A percentile compares a stretch with the other conserved stretches of the same genome.
Conservation (phyloP, 2,797 vertebrate genomes). For the Rhinella marina region DNA sequence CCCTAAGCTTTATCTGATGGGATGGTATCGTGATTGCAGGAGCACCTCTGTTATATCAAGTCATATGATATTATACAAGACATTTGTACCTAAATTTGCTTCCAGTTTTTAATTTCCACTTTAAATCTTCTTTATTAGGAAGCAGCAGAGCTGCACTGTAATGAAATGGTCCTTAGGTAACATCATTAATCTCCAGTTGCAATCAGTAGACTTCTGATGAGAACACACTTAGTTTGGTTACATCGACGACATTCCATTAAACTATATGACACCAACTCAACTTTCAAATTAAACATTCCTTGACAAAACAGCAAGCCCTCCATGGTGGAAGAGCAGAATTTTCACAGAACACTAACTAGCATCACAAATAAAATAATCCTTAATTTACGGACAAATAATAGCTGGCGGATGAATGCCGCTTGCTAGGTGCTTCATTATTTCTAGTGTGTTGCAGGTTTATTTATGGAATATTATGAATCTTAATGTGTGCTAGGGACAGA, state of each 20-base stretch:
- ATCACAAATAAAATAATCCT: not conserved
- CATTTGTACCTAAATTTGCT: not conserved
- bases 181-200: not conserved
- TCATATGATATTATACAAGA: not conserved
- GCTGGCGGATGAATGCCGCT: not conserved
- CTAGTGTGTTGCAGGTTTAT: not conserved
- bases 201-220: not conserved
- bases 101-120: not conserved
- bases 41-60: too few relatives aligned
- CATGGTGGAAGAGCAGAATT: not conserved
- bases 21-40: too few relatives aligned
- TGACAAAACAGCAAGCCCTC: not conserved
- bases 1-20: too few relatives aligned
- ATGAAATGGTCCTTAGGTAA: not conserved
- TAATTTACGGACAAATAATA: constrained; percentile 22
- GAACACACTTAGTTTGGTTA: not conserved
- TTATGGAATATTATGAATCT: constrained; percentile 10
- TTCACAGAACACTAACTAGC: not conserved
- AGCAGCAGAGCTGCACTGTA: not conserved
- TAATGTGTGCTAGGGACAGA: constrained; percentile 3
- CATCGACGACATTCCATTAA: not conserved
- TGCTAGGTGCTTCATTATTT: not conserved
- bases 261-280: not conserved
- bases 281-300: not conserved
- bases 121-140: not conserved